Percentiles rank a stretch among this genome's conserved stretches.
These are phyloP conservation scores for Xyrichtys novacula DNA, from an alignment of 2,797 vertebrate genomes.

Conservation along the genomic window DNA sequence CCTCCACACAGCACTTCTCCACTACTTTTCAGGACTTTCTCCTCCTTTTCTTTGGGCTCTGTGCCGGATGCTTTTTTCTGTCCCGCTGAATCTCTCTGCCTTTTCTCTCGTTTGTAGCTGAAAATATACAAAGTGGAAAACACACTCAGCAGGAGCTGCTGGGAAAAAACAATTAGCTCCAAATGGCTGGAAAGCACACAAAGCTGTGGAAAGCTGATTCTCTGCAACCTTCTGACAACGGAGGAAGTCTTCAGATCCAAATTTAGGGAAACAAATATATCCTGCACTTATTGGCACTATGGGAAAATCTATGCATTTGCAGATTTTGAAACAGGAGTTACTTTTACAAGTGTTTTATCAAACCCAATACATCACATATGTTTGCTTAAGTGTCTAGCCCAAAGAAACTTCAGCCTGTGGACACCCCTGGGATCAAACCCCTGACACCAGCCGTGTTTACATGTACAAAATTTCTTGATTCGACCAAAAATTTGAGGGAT, in stretches of 20 bases:
- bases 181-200: conserved; percentile 53
- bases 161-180: conserved; percentile 52
- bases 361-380: too few species aligned
- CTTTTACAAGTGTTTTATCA: too few species aligned
- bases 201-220: conserved; percentile 46
- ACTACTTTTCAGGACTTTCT: conserved; percentile 2
- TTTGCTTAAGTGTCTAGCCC: too few species aligned
- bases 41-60: conserved; percentile 4
- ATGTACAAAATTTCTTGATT: too few species aligned
- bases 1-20: conserved; percentile 24
- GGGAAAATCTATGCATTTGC: neutral
- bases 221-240: conserved; percentile 43
- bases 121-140: conserved; percentile 43
- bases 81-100: neutral
- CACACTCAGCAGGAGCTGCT: conserved; percentile 35
- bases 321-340: too few species aligned
- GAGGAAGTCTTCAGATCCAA: conserved; percentile 38
- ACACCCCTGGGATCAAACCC: too few species aligned
- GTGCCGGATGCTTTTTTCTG: conserved; percentile 11
- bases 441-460: too few species aligned
- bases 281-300: conserved; percentile 11
- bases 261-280: conserved; percentile 2
- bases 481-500: too few species aligned
- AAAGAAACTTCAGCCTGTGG: too few species aligned
- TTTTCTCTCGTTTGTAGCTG: conserved; percentile 37